phyloP scores from a whole-genome alignment of 1,140 invertebrate genomes.

The Artemia franciscana region DNA sequence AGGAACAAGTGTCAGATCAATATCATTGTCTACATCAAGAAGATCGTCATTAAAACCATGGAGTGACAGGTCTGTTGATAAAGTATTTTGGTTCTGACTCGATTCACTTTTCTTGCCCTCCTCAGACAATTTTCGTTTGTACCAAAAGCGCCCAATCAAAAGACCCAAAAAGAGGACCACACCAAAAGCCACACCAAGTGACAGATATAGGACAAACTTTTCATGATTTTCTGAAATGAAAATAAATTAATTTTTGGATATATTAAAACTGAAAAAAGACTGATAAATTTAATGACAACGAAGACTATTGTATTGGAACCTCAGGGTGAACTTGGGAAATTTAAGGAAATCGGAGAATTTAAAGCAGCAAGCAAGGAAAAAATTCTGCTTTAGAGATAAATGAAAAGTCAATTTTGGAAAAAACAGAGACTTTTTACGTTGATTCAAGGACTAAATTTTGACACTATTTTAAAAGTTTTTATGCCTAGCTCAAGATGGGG shows the following conservation, averaged over 20 bases:
- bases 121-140: slow-evolving; percentile 23
- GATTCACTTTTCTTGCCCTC: slow-evolving; percentile 17
- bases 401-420: too few species aligned
- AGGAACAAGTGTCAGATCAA: slow-evolving; percentile 29
- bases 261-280: too few species aligned
- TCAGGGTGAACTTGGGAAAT: too few species aligned
- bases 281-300: too few species aligned
- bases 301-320: too few species aligned
- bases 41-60: slow-evolving; percentile 31
- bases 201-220: slow-evolving; percentile 48
- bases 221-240: slow-evolving; percentile 41
- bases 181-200: slow-evolving; percentile 38
- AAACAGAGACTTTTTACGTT: too few species aligned
- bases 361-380: too few species aligned
- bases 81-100: slow-evolving; percentile 28
- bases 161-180: slow-evolving; percentile 38
- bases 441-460: too few species aligned
- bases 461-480: too few species aligned
- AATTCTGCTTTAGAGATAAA: too few species aligned
- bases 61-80: slow-evolving; percentile 34
- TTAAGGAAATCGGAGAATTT: too few species aligned
- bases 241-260: slow-evolving; percentile 6
- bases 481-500: too few species aligned
- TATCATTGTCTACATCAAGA: slow-evolving; percentile 43
- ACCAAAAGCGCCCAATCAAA: slow-evolving; percentile 36